Evolutionary conservation across 2,888 invertebrate species (phyloP), one percentile per base, ranked within the genome.

Genomic region (Nymphalis urticae): DNA sequence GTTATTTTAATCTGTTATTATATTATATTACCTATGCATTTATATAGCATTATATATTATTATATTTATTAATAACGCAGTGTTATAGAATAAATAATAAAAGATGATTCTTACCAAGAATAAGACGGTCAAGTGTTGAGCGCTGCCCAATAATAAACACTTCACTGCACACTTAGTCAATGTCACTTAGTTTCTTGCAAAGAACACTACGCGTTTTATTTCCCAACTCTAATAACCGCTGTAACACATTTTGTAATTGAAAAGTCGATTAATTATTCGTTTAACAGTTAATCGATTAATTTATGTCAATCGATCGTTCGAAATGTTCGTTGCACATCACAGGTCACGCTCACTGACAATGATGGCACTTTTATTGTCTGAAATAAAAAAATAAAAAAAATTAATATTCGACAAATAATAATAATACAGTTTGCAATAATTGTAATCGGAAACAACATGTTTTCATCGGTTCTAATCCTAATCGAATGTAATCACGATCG

Each of bases 351-450:
- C 72, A 79, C 79, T 77, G 82, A 79, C 77, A 79, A 78, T 79
- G 75, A 72, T 73, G 73, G 77, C 77, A 79, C 77, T 76, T 77
- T 79, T 77, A 79, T 73, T 77, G 80, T 82, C 89, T 88, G 86
- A 32, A 88, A 87, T 81, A 82, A 84, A 69, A 67, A 61, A 69
- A 67, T 6, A 68, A 36, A 27, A 58, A 21, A 51, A 71, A n/a
- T 32, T 64, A 3, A 8, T 13, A 50, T 51, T 60, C 47, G 61
- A 69, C 48, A 27, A 47, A 51, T 64, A 10, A n/a, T 47, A 21
- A 60, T 10, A 21, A 21, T 19, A 19, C 13, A 13, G 13, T 53
- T 53, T 53, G 21, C 21, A 16, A 53, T 53, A 24, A 24, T 24
- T 24, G 8, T 53, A 53, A 53, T 24, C 16, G 16, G 17, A 24